phyloP scores from a whole-genome alignment of 2,888 invertebrate species.

The Heliconius ethilla region DNA sequence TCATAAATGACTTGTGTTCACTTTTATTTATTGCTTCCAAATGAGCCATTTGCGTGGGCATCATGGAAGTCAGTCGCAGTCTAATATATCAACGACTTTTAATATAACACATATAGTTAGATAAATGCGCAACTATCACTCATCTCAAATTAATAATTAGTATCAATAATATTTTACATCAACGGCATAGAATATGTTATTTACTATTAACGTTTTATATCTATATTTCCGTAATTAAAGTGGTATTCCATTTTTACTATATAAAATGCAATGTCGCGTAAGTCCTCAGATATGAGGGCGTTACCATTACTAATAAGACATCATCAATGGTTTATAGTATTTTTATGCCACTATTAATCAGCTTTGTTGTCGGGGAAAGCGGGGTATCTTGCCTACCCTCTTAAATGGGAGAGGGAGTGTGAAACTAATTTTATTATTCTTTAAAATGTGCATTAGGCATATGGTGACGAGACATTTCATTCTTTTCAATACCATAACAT shows the following conservation, averaged over 20 bases:
- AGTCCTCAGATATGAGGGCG: constrained; percentile 3
- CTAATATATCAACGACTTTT: background rate
- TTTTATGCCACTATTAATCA: too few relatives aligned
- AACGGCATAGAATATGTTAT: background rate
- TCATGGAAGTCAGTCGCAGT: background rate
- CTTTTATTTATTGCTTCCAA: background rate
- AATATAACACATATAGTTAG: background rate
- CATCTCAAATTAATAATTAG: background rate
- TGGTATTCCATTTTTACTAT: background rate
- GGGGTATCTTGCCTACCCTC: too few relatives aligned
- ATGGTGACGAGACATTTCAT: too few relatives aligned
- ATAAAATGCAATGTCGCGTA: constrained; percentile 22
- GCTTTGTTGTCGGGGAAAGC: too few relatives aligned
- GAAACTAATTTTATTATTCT: too few relatives aligned
- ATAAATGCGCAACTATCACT: background rate
- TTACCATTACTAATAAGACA: constrained; percentile 7
- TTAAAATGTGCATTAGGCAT: too few relatives aligned
- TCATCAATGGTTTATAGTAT: constrained; percentile 7
- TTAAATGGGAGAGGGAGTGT: too few relatives aligned
- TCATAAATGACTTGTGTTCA: background rate
- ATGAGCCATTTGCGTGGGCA: background rate
- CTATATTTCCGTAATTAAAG: constrained; percentile 16
- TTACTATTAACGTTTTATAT: background rate
- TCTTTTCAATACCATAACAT: too few relatives aligned
- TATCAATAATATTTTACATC: background rate